A percentile compares a stretch with the other conserved stretches of the same genome.
These are phyloP conservation scores for Endotricha flammealis DNA, from an alignment of 2,888 invertebrate genomes.

Conservation along the genomic window DNA sequence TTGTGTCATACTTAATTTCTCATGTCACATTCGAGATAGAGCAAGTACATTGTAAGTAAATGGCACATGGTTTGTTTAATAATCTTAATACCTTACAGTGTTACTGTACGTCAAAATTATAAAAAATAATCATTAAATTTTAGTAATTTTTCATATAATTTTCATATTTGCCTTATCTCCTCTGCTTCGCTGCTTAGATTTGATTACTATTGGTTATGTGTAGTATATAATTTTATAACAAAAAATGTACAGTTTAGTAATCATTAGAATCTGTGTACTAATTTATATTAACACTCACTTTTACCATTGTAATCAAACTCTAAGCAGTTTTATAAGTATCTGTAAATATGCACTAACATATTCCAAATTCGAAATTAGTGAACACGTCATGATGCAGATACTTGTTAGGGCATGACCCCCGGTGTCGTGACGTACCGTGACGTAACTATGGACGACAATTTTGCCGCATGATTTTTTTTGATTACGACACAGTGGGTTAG, in stretches of 20 bases:
- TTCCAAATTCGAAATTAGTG: slow-evolving; percentile 3
- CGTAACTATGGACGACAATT: too few species aligned
- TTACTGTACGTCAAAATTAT: too few species aligned
- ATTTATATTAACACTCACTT: background rate
- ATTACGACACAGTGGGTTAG: too few species aligned
- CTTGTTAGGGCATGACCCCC: too few species aligned
- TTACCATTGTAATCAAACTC: slow-evolving; percentile 2
- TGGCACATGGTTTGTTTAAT: too few species aligned
- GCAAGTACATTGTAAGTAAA: too few species aligned
- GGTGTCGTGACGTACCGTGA: too few species aligned
- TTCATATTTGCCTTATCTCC: slow-evolving; percentile 8
- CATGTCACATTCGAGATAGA: background rate
- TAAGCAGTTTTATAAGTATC: background rate
- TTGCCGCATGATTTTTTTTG: too few species aligned
- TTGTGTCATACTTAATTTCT: slow-evolving; percentile 3
- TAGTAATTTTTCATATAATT: background rate
- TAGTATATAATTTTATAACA: too few species aligned
- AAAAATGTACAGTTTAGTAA: too few species aligned
- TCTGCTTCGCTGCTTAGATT: background rate
- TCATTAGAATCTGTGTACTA: background rate
- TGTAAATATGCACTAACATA: slow-evolving; percentile 4
- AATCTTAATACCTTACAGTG: too few species aligned
- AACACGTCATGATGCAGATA: slow-evolving; percentile 20
- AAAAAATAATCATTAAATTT: too few species aligned
- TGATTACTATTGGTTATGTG: slow-evolving; percentile 1